These are phyloP conservation scores for Zeus faber DNA, from an alignment of 2,113 vertebrate genomes.

Conservation along the genomic window DNA sequence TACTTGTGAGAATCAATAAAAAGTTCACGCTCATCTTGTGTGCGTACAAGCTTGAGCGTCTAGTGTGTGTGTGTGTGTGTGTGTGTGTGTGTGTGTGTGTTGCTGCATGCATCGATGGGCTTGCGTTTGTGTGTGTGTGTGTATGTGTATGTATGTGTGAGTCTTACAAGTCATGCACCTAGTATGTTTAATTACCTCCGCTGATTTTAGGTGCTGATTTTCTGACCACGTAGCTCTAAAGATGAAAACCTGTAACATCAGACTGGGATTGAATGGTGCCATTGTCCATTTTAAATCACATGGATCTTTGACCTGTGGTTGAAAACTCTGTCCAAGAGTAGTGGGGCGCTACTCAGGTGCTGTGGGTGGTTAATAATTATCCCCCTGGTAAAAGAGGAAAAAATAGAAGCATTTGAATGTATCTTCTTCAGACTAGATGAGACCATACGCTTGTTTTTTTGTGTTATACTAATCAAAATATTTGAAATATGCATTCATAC, in stretches of 20 bases:
- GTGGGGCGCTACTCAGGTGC: background rate
- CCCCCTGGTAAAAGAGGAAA: too few species aligned
- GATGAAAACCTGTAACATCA: background rate
- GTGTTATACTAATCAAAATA: background rate
- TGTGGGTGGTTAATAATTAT: background rate
- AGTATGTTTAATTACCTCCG: background rate
- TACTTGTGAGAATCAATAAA: constrained; percentile 13
- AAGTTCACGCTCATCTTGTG: constrained; percentile 25
- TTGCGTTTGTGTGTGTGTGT: constrained; percentile 7
- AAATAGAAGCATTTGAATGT: background rate
- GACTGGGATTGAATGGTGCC: background rate
- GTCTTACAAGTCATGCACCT: background rate
- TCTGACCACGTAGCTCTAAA: background rate
- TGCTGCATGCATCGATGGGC: too few species aligned
- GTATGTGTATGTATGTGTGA: constrained; percentile 2
- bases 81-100: constrained; percentile 13
- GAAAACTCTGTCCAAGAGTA: background rate
- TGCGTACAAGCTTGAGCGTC: background rate
- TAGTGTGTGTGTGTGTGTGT: constrained; percentile 13
- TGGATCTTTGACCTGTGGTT: background rate
- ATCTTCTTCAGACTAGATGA: background rate
- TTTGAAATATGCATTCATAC: background rate
- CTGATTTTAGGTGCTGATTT: background rate
- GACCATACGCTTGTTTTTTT: background rate
- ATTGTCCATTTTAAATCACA: background rate